Evolutionary conservation across 2,888 invertebrate genomes (phyloP).

Genomic region (Cheilosia grossa): DNA sequence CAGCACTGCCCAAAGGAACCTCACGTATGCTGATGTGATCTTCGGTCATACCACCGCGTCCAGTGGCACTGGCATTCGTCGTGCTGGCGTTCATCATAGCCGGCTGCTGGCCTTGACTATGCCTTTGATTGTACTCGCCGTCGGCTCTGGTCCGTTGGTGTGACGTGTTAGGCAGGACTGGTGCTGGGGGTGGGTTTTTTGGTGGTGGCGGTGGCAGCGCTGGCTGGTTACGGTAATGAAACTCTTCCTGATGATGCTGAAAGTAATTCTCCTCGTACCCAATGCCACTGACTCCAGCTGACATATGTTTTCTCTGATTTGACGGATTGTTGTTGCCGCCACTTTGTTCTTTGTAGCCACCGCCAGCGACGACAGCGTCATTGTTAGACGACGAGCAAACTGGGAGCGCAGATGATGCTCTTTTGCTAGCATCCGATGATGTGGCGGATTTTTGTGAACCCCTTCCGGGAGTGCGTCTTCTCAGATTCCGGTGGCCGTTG

Average conservation of each 20-base stretch:
- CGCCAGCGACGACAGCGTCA: conserved; percentile 28
- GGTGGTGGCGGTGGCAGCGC: conserved; percentile 76
- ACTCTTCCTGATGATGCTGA: conserved; percentile 62
- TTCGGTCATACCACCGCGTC: conserved; percentile 26
- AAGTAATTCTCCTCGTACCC: conserved; percentile 72
- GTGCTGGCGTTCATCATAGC: conserved; percentile 23
- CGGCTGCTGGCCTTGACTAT: conserved; percentile 70
- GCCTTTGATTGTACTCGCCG: conserved; percentile 77
- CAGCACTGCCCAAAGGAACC: conserved; percentile 77
- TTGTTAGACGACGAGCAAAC: conserved; percentile 39
- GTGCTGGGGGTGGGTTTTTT: conserved; percentile 63
- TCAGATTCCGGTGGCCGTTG: conserved; percentile 66
- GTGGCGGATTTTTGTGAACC: conserved; percentile 67
- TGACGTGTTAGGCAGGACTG: conserved; percentile 7
- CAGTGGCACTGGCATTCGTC: conserved; percentile 3
- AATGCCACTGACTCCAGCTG: conserved; percentile 59
- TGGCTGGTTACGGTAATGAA: conserved; percentile 58
- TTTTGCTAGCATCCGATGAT: conserved; percentile 61
- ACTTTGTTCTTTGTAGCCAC: conserved; percentile 59
- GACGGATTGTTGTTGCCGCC: conserved; percentile 68
- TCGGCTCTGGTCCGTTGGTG: conserved; percentile 79
- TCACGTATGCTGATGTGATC: conserved; percentile 75
- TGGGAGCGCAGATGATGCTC: conserved; percentile 42
- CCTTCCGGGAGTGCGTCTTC: conserved; percentile 66
- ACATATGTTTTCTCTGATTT: conserved; percentile 72